phyloP scores from a whole-genome alignment of 2,797 vertebrate species.

The Phylloscopus collybita region DNA sequence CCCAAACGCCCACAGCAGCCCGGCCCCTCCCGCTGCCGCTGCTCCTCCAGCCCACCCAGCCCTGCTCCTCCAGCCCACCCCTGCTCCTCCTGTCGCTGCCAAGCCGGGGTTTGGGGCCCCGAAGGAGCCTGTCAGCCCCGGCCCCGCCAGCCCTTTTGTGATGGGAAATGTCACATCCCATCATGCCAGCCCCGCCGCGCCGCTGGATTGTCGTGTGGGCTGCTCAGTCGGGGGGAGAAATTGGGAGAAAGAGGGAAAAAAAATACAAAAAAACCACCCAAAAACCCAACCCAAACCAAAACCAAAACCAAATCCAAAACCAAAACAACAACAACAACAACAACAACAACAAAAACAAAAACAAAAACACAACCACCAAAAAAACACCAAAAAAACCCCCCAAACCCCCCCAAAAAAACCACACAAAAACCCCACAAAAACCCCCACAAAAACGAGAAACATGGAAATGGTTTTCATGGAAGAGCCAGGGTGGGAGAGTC shows the following conservation, averaged over 20 bases:
- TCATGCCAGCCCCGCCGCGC: background rate
- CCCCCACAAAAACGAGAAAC: background rate
- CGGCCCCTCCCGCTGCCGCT: background rate
- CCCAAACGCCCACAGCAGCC: accelerated
- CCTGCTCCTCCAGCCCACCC: background rate
- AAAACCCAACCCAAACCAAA: background rate
- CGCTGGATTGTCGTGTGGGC: accelerated
- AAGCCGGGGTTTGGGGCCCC: background rate
- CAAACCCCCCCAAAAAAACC: too few species aligned
- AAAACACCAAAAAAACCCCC: background rate
- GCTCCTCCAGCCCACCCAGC: background rate
- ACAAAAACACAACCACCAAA: background rate
- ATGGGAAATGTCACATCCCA: background rate
- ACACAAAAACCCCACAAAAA: background rate
- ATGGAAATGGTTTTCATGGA: accelerated
- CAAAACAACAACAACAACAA: too few species aligned
- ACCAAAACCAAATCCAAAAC: too few species aligned
- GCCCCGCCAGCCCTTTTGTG: background rate
- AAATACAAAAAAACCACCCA: background rate
- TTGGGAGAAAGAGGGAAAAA: background rate
- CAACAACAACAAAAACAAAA: too few species aligned
- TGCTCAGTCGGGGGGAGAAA: accelerated
- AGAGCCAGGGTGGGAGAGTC: background rate
- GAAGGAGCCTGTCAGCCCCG: background rate
- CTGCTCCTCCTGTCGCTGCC: background rate